Evolutionary conservation across 2,113 vertebrate genomes (phyloP).

Genomic region (Pelmatolapia mariae): DNA sequence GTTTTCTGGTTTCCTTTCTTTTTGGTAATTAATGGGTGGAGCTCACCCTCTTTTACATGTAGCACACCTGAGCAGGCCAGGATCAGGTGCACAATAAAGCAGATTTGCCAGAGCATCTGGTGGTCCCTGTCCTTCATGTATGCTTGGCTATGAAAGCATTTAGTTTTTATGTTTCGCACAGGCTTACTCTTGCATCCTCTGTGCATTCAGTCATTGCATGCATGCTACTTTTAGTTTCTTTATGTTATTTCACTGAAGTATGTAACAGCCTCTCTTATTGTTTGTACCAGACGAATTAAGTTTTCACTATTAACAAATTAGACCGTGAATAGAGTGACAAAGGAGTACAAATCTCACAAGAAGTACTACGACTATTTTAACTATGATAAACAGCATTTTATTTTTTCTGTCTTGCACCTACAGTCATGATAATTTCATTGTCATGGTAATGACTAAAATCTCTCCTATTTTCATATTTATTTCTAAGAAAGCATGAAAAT

Average conservation of each 20-base stretch:
- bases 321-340: neutral
- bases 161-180: too few species aligned
- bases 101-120: too few species aligned
- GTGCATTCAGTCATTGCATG: neutral
- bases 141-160: too few species aligned
- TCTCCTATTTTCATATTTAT: neutral
- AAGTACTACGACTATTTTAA: rapidly evolving
- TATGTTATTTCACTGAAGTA: rapidly evolving
- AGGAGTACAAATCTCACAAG: neutral
- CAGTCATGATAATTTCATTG: neutral
- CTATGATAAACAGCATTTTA: neutral
- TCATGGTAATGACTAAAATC: neutral
- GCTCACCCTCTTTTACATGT: too few species aligned
- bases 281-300: rapidly evolving
- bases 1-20: too few species aligned
- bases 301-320: neutral
- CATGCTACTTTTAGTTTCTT: neutral
- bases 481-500: neutral
- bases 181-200: neutral
- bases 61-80: too few species aligned
- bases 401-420: rapidly evolving
- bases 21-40: too few species aligned
- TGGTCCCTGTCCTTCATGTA: rapidly evolving
- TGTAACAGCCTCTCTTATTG: neutral
- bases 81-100: too few species aligned